A percentile compares a stretch with the other conserved stretches of the same genome.
phyloP scores from a whole-genome alignment of 2,113 vertebrate genomes.

The mouse (Mus musculus) region DNA sequence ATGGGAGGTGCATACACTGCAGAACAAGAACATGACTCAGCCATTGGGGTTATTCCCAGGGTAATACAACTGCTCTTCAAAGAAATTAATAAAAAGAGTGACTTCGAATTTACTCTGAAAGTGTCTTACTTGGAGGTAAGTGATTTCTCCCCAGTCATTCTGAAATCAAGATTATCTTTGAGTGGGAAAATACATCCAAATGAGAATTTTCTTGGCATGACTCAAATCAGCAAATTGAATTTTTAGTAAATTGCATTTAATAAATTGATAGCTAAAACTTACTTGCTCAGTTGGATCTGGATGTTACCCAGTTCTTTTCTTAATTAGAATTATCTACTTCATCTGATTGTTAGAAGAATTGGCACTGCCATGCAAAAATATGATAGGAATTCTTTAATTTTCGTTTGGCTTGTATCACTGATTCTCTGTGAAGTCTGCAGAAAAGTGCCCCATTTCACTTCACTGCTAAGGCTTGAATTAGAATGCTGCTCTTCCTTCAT shows the following conservation, averaged over 20 bases:
- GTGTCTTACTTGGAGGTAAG: constrained; percentile 97
- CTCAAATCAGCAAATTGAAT: constrained; percentile 64
- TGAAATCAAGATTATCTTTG: not conserved
- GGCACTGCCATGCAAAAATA: constrained; percentile 53
- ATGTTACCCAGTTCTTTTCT: constrained; percentile 56
- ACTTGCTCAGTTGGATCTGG: constrained; percentile 53
- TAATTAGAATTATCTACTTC: constrained; percentile 64
- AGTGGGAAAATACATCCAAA: constrained; percentile 57
- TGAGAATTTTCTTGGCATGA: constrained; percentile 61
- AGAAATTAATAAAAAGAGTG: constrained; percentile 88
- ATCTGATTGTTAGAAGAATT: constrained; percentile 64
- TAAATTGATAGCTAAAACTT: constrained; percentile 69
- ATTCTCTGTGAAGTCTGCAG: constrained; percentile 52
- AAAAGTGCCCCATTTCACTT: constrained; percentile 60
- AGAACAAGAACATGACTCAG: constrained; percentile 92
- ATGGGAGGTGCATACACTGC: constrained; percentile 97
- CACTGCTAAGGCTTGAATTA: constrained; percentile 54
- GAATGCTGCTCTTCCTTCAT: constrained; percentile 50
- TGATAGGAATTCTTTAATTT: constrained; percentile 62
- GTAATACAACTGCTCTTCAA: constrained; percentile 93
- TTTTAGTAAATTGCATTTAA: constrained; percentile 73
- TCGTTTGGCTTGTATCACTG: constrained; percentile 51
- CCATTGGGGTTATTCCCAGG: constrained; percentile 95
- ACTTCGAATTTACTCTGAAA: constrained; percentile 90
- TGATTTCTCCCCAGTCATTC: constrained; percentile 37